A percentile compares a stretch with the other conserved stretches of the same genome.
These are phyloP conservation scores for Nomada fucata DNA, from an alignment of 2,888 invertebrate genomes.

Conservation along the genomic window DNA sequence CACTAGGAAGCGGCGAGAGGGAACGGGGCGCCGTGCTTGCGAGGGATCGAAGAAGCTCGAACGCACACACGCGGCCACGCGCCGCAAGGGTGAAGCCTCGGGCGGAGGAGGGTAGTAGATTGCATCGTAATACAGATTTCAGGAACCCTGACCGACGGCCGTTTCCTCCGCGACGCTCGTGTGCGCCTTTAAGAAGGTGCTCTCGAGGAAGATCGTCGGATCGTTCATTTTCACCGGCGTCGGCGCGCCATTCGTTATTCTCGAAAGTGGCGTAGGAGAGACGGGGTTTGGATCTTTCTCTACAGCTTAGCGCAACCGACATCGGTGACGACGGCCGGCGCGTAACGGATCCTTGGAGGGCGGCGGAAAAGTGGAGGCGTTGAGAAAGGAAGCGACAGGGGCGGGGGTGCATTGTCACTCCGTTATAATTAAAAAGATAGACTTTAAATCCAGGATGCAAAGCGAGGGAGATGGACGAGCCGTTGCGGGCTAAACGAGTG, in stretches of 20 bases:
- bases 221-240: background rate
- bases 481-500: slow-evolving; percentile 68
- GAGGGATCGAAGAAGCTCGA: slow-evolving; percentile 44
- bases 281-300: slow-evolving; percentile 12
- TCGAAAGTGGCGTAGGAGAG: background rate
- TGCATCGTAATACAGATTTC: slow-evolving; percentile 41
- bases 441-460: slow-evolving; percentile 78
- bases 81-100: slow-evolving; percentile 1
- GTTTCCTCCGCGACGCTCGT: background rate
- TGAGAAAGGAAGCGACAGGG: slow-evolving; percentile 33
- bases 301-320: slow-evolving; percentile 36
- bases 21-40: background rate
- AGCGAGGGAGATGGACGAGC: slow-evolving; percentile 61
- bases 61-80: slow-evolving; percentile 20
- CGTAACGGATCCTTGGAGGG: slow-evolving; percentile 24
- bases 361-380: slow-evolving; percentile 32
- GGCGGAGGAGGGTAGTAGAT: slow-evolving; percentile 19
- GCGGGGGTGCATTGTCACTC: slow-evolving; percentile 73
- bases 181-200: background rate
- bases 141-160: background rate
- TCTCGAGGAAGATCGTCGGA: background rate
- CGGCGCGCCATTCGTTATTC: background rate
- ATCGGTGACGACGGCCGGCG: slow-evolving; percentile 11
- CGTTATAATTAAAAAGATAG: slow-evolving; percentile 83
- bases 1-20: slow-evolving; percentile 32